Conservation (phyloP, 2,888 invertebrate species). For the Caenorhabditis wallacei region DNA sequence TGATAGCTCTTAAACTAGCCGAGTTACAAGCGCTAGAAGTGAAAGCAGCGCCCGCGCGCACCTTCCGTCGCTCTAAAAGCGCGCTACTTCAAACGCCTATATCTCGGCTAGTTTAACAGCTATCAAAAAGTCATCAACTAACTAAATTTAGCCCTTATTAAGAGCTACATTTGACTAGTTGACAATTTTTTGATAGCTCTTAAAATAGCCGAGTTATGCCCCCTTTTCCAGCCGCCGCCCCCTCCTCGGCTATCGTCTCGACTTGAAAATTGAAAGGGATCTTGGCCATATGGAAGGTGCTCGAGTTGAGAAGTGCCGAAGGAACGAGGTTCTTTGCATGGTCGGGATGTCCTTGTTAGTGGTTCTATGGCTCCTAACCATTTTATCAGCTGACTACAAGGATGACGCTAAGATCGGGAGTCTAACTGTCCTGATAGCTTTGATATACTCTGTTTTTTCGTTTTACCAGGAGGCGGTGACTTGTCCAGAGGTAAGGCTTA, state of each 20-base stretch:
- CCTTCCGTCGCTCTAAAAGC: no score
- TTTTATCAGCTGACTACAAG: conserved; percentile 35
- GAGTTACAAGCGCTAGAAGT: no score
- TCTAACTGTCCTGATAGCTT: not conserved
- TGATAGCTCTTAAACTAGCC: no score
- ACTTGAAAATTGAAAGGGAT: conserved; percentile 26
- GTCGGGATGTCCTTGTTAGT: conserved; percentile 4
- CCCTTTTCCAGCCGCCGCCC: conserved; percentile 37
- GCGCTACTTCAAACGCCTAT: no score
- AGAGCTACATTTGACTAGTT: no score
- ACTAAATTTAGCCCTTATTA: no score
- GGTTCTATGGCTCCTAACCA: conserved; percentile 42
- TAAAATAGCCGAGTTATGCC: no score
- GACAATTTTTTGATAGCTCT: no score
- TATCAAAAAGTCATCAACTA: no score
- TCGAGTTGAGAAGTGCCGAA: conserved; percentile 25
- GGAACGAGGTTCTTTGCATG: conserved; percentile 26
- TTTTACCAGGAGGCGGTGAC: conserved; percentile 32
- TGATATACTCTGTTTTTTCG: conserved; percentile 28
- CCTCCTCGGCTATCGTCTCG: conserved; percentile 35
- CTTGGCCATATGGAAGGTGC: conserved; percentile 20
- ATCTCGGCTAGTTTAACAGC: no score
- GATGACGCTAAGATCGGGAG: conserved; percentile 19
- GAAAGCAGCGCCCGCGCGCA: no score
- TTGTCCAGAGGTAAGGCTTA: conserved; percentile 13